phyloP scores from a whole-genome alignment of 2,888 invertebrate genomes.

The Hyalella azteca region DNA sequence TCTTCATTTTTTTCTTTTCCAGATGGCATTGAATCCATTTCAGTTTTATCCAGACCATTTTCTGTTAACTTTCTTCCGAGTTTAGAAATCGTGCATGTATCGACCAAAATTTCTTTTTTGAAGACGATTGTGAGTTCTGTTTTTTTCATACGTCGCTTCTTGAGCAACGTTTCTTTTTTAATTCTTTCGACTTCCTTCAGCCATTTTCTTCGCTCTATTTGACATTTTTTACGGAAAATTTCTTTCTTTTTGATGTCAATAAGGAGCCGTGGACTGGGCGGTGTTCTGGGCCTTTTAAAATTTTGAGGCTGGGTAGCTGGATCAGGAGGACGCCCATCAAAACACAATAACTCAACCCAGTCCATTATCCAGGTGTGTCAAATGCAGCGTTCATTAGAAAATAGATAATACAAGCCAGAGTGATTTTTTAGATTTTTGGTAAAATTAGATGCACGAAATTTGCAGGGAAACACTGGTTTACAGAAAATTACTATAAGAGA shows the following conservation, averaged over 20 bases:
- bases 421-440: too few species aligned
- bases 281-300: not conserved
- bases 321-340: conserved; percentile 8
- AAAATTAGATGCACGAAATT: too few species aligned
- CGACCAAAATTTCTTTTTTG: not conserved
- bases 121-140: not conserved
- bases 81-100: too few species aligned
- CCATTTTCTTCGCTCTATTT: not conserved
- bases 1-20: too few species aligned
- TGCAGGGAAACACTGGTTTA: too few species aligned
- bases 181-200: not conserved
- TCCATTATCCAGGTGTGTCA: not conserved
- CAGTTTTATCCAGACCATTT: too few species aligned
- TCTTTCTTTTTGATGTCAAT: not conserved
- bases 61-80: too few species aligned
- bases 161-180: not conserved
- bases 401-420: too few species aligned
- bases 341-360: not conserved
- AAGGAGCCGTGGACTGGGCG: not conserved
- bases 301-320: not conserved
- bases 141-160: not conserved
- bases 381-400: too few species aligned
- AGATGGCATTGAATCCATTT: too few species aligned
- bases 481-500: too few species aligned
- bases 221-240: not conserved